phyloP scores from a whole-genome alignment of 2,888 invertebrate species.

The Andrena flavipes region DNA sequence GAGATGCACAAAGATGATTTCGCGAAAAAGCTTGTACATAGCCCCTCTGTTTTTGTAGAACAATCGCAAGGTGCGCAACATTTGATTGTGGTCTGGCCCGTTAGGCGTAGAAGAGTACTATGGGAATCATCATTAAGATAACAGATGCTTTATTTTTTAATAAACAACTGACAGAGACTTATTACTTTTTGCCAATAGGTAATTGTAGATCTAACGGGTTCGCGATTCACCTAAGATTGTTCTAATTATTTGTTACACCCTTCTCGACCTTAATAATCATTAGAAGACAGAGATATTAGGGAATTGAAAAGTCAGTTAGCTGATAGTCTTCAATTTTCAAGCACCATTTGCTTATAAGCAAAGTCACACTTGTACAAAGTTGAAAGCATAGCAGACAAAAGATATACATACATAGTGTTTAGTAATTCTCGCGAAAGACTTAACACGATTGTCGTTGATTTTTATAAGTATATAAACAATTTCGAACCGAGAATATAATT shows the following conservation, averaged over 20 bases:
- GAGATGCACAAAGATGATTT: conserved; percentile 24
- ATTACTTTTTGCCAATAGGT: conserved; percentile 17
- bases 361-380: conserved; percentile 20
- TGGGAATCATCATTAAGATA: neutral
- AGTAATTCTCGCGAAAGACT: conserved; percentile 16
- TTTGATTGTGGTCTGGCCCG: conserved; percentile 38
- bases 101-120: conserved; percentile 20
- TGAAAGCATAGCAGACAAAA: neutral
- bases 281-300: conserved; percentile 5
- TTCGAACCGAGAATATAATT: conserved; percentile 9
- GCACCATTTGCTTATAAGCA: conserved; percentile 6
- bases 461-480: conserved; percentile 5
- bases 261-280: conserved; percentile 17
- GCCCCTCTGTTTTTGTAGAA: conserved; percentile 7
- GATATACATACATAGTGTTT: conserved; percentile 6
- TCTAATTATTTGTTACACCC: conserved; percentile 15
- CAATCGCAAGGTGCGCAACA: conserved; percentile 10
- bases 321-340: conserved; percentile 1
- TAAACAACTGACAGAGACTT: conserved; percentile 14
- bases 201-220: conserved; percentile 28
- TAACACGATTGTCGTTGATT: conserved; percentile 13
- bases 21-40: conserved; percentile 27
- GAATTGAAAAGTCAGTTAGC: conserved; percentile 20
- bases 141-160: conserved; percentile 49
- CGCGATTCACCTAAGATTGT: conserved; percentile 15